Base-by-base conservation (phyloP, 23 tunicate species). In the Phallusia fumigata region DNA sequence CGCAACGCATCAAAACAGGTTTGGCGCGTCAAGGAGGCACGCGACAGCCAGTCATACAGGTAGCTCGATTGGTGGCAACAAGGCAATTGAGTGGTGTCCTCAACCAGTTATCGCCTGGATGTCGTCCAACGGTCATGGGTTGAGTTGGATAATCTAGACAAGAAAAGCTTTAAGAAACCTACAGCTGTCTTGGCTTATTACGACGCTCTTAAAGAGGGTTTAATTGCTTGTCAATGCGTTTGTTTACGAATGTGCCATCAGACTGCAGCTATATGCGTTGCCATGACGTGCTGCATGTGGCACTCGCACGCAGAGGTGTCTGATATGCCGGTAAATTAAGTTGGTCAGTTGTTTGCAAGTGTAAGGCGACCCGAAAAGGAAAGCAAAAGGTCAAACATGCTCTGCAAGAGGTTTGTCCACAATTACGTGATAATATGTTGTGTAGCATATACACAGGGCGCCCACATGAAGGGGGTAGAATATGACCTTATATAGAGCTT, bases 111-210 rank as follows among this genome's bases (percentile, higher is more conserved):
- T 24, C 13, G 28, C 3, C 10, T 58, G 69, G 69, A 22, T 21
- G 69, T 21, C 69, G 26, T 22, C 69, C 69, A 58, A 24, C 69
- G 69, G 69, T 58, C 69, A 58, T 24, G 69, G 16, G 69, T 58
- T 58, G 69, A 58, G 26, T 8, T 58, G 28, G 28, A 5, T 16
- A 58, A 58, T 58, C 69, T 21, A 3, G 28, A 16, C 28, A 58
- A 58, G 69, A 6, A 13, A 22, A 22, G 69, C 69, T 58, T 58
- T 13, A 58, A 6, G 16, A 24, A 58, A 58, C 26, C 5, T 58
- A 58, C 69, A 58, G 69, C 69, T 58, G 69, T 58, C 69, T 21
- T 5, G 28, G 16, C 16, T 58, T 58, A 58, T 5, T 58, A 58
- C 69, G 28, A 58, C 28, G 28, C 69, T 58, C 69, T 22, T 58